Evolutionary conservation across 2,888 invertebrate genomes (phyloP).

Genomic region (Amiota minor): DNA sequence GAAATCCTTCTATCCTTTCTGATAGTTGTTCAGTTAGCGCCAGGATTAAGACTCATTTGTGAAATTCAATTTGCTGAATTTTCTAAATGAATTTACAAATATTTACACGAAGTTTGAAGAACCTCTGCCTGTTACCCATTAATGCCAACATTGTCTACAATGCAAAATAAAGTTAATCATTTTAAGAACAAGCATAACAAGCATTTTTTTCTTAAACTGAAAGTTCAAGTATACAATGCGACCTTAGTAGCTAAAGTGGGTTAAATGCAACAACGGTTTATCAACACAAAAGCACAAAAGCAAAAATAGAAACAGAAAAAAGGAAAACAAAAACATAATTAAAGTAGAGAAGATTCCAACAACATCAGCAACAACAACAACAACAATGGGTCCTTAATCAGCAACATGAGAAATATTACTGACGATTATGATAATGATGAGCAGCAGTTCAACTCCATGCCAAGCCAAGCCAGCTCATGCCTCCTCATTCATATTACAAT

Average conservation of each 20-base stretch:
- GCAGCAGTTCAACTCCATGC: background rate
- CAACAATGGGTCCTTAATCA: conserved; percentile 9
- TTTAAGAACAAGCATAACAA: background rate
- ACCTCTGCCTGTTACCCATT: background rate
- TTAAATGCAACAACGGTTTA: conserved; percentile 22
- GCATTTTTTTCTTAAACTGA: background rate
- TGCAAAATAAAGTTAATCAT: background rate
- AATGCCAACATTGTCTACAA: background rate
- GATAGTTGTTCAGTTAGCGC: conserved; percentile 39
- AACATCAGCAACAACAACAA: conserved; percentile 5
- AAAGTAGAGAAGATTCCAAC: conserved; percentile 32
- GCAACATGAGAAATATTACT: conserved; percentile 12
- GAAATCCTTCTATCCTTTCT: too few species aligned
- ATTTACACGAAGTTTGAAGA: background rate
- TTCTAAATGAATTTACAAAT: conserved; percentile 14
- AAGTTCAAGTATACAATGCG: conserved; percentile 12
- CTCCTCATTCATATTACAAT: background rate
- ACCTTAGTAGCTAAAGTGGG: conserved; percentile 17
- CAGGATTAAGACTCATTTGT: conserved; percentile 37
- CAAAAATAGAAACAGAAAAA: background rate
- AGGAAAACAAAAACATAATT: background rate
- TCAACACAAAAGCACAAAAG: background rate
- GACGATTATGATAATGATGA: conserved; percentile 20
- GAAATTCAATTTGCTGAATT: conserved; percentile 13
- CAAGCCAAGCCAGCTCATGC: too few species aligned